phyloP scores from a whole-genome alignment of 2,113 vertebrate genomes.

The Toxostoma redivivum region DNA sequence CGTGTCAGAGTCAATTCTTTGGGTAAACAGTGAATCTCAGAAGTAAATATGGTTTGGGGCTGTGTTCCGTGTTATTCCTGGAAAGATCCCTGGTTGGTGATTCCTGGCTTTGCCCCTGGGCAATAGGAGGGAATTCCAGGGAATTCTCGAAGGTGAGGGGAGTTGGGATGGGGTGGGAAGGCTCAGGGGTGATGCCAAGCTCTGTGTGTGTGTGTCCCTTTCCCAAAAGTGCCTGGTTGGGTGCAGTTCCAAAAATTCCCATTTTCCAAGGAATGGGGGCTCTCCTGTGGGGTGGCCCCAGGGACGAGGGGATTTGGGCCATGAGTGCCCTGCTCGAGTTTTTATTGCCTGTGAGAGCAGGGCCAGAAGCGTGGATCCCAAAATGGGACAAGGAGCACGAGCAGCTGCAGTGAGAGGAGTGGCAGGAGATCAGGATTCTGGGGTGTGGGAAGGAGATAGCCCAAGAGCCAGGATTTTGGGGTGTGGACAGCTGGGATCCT shows the following conservation, averaged over 20 bases:
- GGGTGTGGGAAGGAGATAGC: no score
- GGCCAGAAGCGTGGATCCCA: background rate
- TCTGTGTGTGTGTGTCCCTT: background rate
- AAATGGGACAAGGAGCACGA: background rate
- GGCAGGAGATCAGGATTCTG: background rate
- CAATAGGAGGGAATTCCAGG: background rate
- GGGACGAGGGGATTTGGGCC: background rate
- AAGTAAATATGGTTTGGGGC: background rate
- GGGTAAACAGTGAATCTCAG: background rate
- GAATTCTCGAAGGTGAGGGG: background rate
- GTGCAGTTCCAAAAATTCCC: rapidly evolving
- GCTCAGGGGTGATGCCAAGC: background rate
- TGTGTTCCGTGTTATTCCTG: background rate
- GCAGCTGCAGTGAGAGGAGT: background rate
- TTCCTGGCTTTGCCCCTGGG: background rate
- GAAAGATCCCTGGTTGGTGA: background rate
- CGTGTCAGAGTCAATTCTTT: background rate
- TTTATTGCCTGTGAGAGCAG: rapidly evolving
- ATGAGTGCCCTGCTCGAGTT: rapidly evolving
- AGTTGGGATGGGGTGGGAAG: background rate
- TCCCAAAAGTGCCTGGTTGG: background rate
- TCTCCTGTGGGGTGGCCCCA: background rate
- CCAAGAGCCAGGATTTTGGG: no score
- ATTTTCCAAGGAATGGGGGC: background rate
- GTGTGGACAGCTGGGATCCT: no score